These are phyloP conservation scores for Zygothrica quintamaculata DNA, from an alignment of 2,888 invertebrate species.

Conservation along the genomic window DNA sequence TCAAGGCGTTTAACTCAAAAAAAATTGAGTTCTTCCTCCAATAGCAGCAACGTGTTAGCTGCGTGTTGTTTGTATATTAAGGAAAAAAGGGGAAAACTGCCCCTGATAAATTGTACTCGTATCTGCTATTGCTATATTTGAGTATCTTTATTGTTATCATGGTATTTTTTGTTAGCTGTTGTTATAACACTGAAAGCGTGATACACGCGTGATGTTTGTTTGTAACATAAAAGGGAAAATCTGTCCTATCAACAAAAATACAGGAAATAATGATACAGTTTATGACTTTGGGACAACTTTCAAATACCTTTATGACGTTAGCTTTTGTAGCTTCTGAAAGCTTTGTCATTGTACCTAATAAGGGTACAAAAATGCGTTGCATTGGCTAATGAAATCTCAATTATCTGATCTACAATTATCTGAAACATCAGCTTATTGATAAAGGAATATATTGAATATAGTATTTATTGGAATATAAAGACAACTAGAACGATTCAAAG, in stretches of 20 bases:
- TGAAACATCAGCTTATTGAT: too few species aligned
- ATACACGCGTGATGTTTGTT: constrained; percentile 10
- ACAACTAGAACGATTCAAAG: too few species aligned
- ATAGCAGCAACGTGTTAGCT: constrained; percentile 11
- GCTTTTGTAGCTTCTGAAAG: neutral
- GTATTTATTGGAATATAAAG: too few species aligned
- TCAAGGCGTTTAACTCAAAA: neutral
- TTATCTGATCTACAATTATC: too few species aligned
- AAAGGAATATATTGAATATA: too few species aligned
- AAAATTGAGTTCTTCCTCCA: constrained; percentile 3
- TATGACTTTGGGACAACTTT: constrained; percentile 49
- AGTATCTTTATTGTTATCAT: too few species aligned
- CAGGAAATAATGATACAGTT: neutral
- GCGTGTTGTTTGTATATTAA: constrained; percentile 11
- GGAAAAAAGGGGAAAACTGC: constrained; percentile 28
- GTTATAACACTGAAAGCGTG: too few species aligned
- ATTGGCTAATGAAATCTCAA: too few species aligned
- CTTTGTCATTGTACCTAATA: too few species aligned
- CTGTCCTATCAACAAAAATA: constrained; percentile 8
- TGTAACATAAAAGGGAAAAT: constrained; percentile 31
- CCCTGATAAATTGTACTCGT: constrained; percentile 17
- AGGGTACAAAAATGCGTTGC: too few species aligned
- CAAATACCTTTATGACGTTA: constrained; percentile 16
- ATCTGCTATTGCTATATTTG: too few species aligned
- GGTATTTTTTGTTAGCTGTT: too few species aligned